Base-by-base conservation (phyloP, 2,113 vertebrate genomes). In the Gadus chalcogrammus region DNA sequence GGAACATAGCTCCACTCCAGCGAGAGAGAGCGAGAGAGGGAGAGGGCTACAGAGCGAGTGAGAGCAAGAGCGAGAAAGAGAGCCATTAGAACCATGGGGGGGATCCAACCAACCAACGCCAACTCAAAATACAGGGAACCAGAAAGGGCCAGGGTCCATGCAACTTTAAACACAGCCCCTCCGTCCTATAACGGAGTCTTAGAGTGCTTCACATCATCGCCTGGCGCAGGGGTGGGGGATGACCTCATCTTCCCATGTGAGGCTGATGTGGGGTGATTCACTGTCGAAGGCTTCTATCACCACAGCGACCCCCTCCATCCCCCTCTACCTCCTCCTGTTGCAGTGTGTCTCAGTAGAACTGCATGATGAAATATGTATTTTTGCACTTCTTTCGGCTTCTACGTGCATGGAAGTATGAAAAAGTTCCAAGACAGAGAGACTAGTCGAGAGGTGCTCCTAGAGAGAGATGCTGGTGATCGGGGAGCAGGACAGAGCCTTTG, bases 91-190 rank as follows among this genome's bases (percentile, higher is more conserved):
- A 48, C 59, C 65, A 55, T 31, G 68, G 64, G 56, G 53, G 72
- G 42, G 8, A 48, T 11, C 42, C 42, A 48, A 48, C 42, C 42
- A 48, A 48, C 9, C 42, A 9, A 48, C 42, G 11, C 8, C 42
- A 48, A 13, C 42, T 48, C 42, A 7, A 48, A 3, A 17, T n/a
- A 16, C 15, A 42, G 38, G 71, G 58, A 2, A 22, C 16, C 75
- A 80, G 76, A 70, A 48, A 48, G 24, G 24, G 42, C 42, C 42
- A 74, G 72, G 72, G 65, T 48, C 61, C 53, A 75, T 85, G 69
- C 71, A 84, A 80, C 78, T 83, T 83, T 86, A 86, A 86, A 82
- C 71, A 80, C 62, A 18, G 76, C 67, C 72, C 42, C 22, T 31
- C 15, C 55, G 15, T 58, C 15, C 15, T 6, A 75, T 71, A 70